These are phyloP conservation scores for Gnathonemus echidnorhynchus DNA, from an alignment of 2,113 vertebrate genomes.

Conservation along the genomic window DNA sequence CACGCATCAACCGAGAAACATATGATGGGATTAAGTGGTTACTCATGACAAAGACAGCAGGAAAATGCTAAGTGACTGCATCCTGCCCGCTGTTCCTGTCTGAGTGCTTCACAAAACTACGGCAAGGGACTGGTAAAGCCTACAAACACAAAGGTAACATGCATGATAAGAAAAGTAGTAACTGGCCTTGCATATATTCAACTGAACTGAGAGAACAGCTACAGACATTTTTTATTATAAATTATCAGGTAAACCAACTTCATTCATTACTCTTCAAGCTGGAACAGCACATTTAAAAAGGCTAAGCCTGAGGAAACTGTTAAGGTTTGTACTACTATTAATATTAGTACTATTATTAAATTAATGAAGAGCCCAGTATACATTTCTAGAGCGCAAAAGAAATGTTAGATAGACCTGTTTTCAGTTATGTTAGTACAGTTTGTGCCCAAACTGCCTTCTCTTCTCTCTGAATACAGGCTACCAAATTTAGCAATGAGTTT, in stretches of 20 bases:
- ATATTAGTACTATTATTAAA: not conserved
- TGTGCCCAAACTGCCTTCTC: not conserved
- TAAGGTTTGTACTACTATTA: not conserved
- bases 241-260: not conserved
- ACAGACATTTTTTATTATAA: not conserved
- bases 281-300: not conserved
- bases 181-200: not conserved
- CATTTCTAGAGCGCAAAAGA: not conserved
- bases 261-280: not conserved
- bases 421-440: not conserved
- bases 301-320: not conserved
- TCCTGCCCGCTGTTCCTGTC: not conserved
- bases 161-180: not conserved
- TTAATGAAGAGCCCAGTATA: not conserved
- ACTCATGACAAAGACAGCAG: not conserved
- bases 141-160: not conserved
- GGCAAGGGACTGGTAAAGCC: not conserved
- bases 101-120: not conserved
- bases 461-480: not conserved
- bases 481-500: not conserved
- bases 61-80: not conserved
- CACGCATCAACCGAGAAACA: not conserved
- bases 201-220: not conserved
- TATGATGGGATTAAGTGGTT: not conserved
- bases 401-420: not conserved